These are phyloP conservation scores for Orthosia gothica DNA, from an alignment of 2,888 invertebrate species.

Conservation along the genomic window DNA sequence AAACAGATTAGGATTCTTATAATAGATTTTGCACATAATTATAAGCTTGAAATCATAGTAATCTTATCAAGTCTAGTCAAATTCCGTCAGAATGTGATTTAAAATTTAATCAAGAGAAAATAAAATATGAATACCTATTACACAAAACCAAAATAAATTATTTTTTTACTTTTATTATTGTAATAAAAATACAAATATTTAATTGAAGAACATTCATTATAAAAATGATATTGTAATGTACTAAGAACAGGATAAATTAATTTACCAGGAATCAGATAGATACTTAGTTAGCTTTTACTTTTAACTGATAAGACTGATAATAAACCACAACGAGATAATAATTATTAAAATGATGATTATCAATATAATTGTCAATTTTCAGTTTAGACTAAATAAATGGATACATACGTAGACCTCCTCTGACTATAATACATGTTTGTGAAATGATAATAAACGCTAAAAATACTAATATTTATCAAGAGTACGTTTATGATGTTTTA, in stretches of 20 bases:
- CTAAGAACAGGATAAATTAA: background rate
- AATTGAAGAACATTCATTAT: background rate
- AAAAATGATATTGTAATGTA: background rate
- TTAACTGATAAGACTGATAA: slow-evolving; percentile 31
- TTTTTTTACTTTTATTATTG: background rate
- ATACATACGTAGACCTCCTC: slow-evolving; percentile 13
- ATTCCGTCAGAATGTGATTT: too few species aligned
- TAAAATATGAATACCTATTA: too few species aligned
- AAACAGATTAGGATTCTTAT: background rate
- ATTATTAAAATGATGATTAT: background rate
- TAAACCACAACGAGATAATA: slow-evolving; percentile 18
- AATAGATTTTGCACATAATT: background rate
- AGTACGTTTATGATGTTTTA: background rate
- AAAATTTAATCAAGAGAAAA: too few species aligned
- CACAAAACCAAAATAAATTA: background rate
- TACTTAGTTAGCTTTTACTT: slow-evolving; percentile 10
- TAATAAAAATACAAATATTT: background rate
- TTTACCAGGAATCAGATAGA: background rate
- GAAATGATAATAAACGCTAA: slow-evolving; percentile 18
- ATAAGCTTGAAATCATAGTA: background rate
- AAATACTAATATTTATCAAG: slow-evolving; percentile 7
- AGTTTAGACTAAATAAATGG: background rate
- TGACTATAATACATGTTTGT: slow-evolving; percentile 8
- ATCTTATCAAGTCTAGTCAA: too few species aligned
- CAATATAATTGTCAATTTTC: background rate